These are phyloP conservation scores for Natator depressus DNA, from an alignment of 2,113 vertebrate genomes.

Conservation along the genomic window DNA sequence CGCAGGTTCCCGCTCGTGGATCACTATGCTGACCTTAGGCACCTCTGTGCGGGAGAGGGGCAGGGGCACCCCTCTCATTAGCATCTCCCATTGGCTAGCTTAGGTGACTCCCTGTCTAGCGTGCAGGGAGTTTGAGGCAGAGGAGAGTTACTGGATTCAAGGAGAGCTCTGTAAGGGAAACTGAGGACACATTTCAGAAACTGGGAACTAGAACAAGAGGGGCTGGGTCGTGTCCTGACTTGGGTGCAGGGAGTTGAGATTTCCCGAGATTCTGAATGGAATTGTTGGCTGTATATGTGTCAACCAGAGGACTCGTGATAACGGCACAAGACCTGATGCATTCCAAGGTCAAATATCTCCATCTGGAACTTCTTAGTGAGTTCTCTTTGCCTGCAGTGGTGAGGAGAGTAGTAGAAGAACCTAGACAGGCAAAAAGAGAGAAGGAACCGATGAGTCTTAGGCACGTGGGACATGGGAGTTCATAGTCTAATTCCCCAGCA, in stretches of 20 bases:
- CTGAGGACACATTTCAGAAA: background rate
- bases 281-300: background rate
- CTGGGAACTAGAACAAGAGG: background rate
- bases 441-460: background rate
- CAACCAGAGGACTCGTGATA: constrained; percentile 42
- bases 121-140: background rate
- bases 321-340: background rate
- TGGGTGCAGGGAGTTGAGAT: background rate
- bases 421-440: constrained; percentile 54
- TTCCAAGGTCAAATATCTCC: background rate
- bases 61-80: too few species aligned
- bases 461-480: background rate
- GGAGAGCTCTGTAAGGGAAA: background rate
- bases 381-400: background rate
- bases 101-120: background rate
- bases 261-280: background rate
- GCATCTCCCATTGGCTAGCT: too few species aligned
- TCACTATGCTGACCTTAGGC: too few species aligned
- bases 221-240: background rate
- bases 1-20: too few species aligned
- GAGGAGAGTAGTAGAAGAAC: background rate
- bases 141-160: background rate
- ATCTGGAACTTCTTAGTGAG: background rate
- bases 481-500: too few species aligned
- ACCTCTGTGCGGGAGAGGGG: too few species aligned